Conservation (phyloP, 2,888 invertebrate species). For the Synergus umbraculus region DNA sequence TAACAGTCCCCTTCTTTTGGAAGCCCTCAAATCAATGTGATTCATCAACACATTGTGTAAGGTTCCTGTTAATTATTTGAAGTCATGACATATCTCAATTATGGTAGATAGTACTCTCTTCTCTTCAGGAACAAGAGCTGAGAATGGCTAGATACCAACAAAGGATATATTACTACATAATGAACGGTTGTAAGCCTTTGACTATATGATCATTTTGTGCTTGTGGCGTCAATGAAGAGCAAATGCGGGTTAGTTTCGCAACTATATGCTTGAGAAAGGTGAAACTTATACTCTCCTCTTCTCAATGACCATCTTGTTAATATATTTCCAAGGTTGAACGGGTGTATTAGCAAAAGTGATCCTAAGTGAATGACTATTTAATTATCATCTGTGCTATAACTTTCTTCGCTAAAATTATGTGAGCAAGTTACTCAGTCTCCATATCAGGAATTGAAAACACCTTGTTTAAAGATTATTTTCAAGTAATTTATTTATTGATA, state of each 20-base stretch:
- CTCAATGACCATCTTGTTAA: constrained; percentile 22
- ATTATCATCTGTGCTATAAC: neutral
- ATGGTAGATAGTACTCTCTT: neutral
- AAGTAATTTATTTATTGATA: too few species aligned
- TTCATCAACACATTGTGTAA: neutral
- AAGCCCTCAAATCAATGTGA: neutral
- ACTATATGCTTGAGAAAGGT: constrained; percentile 21
- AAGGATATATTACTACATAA: constrained; percentile 13
- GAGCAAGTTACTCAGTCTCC: neutral
- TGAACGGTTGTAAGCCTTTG: constrained; percentile 25
- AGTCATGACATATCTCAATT: constrained; percentile 6
- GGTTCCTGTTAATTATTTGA: neutral
- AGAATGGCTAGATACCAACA: neutral
- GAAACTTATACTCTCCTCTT: constrained; percentile 11
- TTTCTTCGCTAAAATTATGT: neutral
- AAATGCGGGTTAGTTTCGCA: constrained; percentile 27
- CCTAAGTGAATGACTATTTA: neutral
- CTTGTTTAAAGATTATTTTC: too few species aligned
- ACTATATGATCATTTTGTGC: neutral
- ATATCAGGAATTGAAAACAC: neutral
- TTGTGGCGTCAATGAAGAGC: neutral
- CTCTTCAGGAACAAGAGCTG: neutral
- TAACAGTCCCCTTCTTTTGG: neutral
- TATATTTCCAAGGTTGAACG: neutral
- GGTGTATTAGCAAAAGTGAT: neutral